Base-by-base conservation (phyloP, 2,888 invertebrate genomes). In the Rhabditoides inermis region DNA sequence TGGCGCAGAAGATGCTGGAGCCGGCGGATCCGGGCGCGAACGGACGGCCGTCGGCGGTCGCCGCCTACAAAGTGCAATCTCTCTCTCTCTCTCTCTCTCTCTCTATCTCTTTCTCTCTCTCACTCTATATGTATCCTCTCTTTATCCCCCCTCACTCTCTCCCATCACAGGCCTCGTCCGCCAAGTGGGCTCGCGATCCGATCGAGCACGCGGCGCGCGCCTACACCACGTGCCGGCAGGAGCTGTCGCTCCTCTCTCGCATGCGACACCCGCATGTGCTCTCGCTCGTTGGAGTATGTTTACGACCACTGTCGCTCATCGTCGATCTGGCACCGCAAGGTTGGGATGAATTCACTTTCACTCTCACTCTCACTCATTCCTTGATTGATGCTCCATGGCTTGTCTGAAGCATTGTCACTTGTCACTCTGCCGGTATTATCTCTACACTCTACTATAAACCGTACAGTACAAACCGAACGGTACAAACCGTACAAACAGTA, bases 1-100 rank as follows among this genome's bases (percentile, higher is more conserved):
- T 92, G 1, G 94, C 95, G 0, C 85, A 94, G 81, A 95, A 95
- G 80, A 90, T 92, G 84, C 79, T 94, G 53, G 91, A 92, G 77
- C 92, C 94, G 0, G 88, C 90, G 12, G 86, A 88, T 55, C 90
- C 91, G 2, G 89, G 85, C 2, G 80, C 82, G 1, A 84, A 84
- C 65, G 84, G 85, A 1, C 80, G 83, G 46, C 82, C 83, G 49
- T 85, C 85, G 0, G 85, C 85, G 2, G 68, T 83, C 36, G 85
- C 85, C 44, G 87, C 87, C 2, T 84, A 82, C 70, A 82, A 82
- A 75, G 80, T 79, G 58, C 18, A 5, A n/a, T 5, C 30, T 30
- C 10, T 44, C 22, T 23, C 15, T 44, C n/a, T n/a, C n/a, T n/a
- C n/a, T n/a, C n/a, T n/a, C n/a, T n/a, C n/a, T n/a, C n/a, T n/a